Conservation (phyloP, 2,113 vertebrate species). For the Pseudopipra pipra region DNA sequence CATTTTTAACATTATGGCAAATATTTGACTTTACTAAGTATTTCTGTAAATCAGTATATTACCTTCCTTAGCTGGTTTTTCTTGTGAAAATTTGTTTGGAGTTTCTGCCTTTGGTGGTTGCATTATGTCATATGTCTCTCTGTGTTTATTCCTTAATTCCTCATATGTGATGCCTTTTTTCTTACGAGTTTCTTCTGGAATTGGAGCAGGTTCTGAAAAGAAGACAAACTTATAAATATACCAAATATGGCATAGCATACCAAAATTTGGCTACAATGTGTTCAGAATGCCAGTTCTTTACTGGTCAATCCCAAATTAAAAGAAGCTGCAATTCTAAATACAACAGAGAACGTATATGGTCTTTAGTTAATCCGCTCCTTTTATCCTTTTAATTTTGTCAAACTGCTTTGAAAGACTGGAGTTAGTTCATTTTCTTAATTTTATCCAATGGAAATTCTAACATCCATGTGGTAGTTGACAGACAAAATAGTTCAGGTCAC, state of each 20-base stretch:
- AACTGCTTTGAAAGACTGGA: not conserved
- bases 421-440: not conserved
- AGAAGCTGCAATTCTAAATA: not conserved
- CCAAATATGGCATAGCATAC: not conserved
- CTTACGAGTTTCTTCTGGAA: constrained; percentile 73
- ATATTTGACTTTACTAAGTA: not conserved
- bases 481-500: not conserved
- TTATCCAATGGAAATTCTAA: not conserved
- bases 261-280: not conserved
- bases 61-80: constrained; percentile 75
- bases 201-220: constrained; percentile 69
- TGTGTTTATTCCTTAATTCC: constrained; percentile 81
- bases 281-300: not conserved
- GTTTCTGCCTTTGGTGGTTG: constrained; percentile 70
- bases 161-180: constrained; percentile 78
- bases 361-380: not conserved
- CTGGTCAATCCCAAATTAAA: not conserved
- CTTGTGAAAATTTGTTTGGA: constrained; percentile 68
- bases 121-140: constrained; percentile 73
- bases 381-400: not conserved
- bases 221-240: constrained; percentile 22
- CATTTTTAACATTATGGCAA: not conserved
- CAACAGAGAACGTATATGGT: not conserved
- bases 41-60: not conserved
- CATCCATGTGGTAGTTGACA: not conserved